Evolutionary conservation across 2,113 vertebrate species (phyloP), one percentile per base, ranked within the genome.

Genomic region (Dendrocopos noguchii): DNA sequence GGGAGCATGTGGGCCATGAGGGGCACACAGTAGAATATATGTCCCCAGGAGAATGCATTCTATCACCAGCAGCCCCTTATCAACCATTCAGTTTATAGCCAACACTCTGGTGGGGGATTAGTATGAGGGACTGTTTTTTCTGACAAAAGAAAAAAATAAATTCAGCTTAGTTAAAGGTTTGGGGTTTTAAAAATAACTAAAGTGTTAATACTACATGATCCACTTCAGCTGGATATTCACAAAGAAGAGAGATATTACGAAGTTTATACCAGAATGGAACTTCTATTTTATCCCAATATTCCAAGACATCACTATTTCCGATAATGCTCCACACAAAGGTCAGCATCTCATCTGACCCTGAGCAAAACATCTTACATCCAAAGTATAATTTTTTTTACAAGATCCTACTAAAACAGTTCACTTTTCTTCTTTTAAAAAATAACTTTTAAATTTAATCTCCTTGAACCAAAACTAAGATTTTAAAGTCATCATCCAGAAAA

Each of bases 1-100:
- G 6, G 7, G 50, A 74, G 15, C 4, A 33, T 4, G 5, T 12
- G 9, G 29, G 10, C 1, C 2, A 53, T 6, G 6, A 83, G 7
- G 6, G 34, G 10, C 34, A 57, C 0, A 0, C 16, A 27, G 7
- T 20, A 72, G 34, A 78, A 63, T 5, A 7, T 10, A 24, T 10
- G 10, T 24, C 47, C 47, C 15, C 33, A 68, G 12, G 2, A 56
- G 10, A 67, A 71, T 7, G 20, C 6, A 20, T 28, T 28, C 33
- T 50, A 3, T 47, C 39, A 83, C 42, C 57, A 80, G 29, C 57
- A 80, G 29, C 14, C n/a, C 34, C 14, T 72, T 19, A 46, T 24
- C 34, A 83, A 8, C 7, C 19, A 56, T 10, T 11, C 66, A 52
- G 12, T 14, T 36, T 56, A 65, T 2, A 5, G 36, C 6, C 28